Percentiles rank a stretch among this genome's conserved stretches.
Evolutionary conservation across 2,888 invertebrate species (phyloP).

Genomic region (Pseudoips prasinana): DNA sequence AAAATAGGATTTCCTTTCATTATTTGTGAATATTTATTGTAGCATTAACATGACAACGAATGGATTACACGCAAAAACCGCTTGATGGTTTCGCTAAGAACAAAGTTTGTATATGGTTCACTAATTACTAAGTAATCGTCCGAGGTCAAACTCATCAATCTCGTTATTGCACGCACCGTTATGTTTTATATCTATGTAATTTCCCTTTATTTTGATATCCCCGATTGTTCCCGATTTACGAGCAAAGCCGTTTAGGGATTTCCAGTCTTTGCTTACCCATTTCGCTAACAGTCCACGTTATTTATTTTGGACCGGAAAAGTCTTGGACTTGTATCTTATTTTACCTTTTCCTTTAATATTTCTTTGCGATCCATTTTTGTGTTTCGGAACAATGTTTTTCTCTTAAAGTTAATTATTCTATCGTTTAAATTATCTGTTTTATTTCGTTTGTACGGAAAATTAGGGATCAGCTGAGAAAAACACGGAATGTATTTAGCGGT

Average conservation of each 20-base stretch:
- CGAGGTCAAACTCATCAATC: constrained; percentile 24
- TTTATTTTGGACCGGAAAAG: constrained; percentile 34
- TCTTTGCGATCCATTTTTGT: constrained; percentile 4
- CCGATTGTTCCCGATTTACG: constrained; percentile 27
- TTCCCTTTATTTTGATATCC: constrained; percentile 22
- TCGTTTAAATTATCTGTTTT: too few species aligned
- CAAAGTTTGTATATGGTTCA: constrained; percentile 13
- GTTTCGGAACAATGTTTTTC: neutral
- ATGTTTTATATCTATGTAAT: constrained; percentile 19
- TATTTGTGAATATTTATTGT: neutral
- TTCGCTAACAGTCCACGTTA: constrained; percentile 36
- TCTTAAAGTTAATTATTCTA: constrained; percentile 1
- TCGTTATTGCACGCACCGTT: constrained; percentile 16
- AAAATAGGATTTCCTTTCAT: neutral
- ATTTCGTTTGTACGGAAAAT: too few species aligned
- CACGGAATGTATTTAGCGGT: too few species aligned
- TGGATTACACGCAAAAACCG: constrained; percentile 3
- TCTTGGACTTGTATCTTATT: constrained; percentile 33
- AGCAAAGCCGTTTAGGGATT: constrained; percentile 35
- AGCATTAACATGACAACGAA: neutral
- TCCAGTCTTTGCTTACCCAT: constrained; percentile 37
- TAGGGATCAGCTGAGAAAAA: too few species aligned
- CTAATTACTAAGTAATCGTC: constrained; percentile 27
- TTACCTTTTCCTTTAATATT: constrained; percentile 10
- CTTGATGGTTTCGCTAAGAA: too few species aligned